Evolutionary conservation across 2,113 vertebrate genomes (phyloP).

Genomic region (Daboia siamensis): DNA sequence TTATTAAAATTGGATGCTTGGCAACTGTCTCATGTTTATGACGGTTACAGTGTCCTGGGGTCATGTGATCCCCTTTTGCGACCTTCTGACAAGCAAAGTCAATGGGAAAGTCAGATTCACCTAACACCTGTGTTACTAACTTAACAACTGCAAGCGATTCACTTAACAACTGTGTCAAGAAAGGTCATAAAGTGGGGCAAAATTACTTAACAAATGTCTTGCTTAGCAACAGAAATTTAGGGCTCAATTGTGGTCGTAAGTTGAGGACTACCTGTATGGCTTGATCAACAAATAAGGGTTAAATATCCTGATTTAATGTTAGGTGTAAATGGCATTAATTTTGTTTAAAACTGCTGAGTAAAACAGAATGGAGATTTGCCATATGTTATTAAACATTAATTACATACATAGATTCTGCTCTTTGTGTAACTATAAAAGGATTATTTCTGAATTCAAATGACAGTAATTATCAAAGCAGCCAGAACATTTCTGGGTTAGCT

Average conservation of each 20-base stretch:
- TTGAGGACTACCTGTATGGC: not conserved
- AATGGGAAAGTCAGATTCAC: not conserved
- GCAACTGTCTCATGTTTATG: not conserved
- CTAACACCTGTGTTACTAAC: not conserved
- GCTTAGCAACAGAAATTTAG: not conserved
- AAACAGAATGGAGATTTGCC: not conserved
- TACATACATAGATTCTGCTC: not conserved
- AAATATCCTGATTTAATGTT: not conserved
- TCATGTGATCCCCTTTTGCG: not conserved
- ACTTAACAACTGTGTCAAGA: not conserved
- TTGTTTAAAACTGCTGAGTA: not conserved
- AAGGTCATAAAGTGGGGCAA: not conserved
- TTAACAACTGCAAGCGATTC: not conserved
- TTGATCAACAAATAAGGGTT: not conserved
- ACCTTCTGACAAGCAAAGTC: not conserved
- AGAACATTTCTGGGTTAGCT: not conserved
- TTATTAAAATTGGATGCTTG: not conserved
- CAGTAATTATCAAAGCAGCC: not conserved
- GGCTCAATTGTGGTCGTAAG: not conserved
- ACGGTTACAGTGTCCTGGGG: not conserved
- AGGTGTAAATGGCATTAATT: not conserved
- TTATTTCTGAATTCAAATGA: not conserved
- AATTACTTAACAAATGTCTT: not conserved
- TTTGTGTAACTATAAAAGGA: not conserved
- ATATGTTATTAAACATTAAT: not conserved